Percentiles rank a stretch among this genome's conserved stretches.
These are phyloP conservation scores for Sarcophaga rosellei DNA, from an alignment of 2,888 invertebrate species.

Conservation along the genomic window DNA sequence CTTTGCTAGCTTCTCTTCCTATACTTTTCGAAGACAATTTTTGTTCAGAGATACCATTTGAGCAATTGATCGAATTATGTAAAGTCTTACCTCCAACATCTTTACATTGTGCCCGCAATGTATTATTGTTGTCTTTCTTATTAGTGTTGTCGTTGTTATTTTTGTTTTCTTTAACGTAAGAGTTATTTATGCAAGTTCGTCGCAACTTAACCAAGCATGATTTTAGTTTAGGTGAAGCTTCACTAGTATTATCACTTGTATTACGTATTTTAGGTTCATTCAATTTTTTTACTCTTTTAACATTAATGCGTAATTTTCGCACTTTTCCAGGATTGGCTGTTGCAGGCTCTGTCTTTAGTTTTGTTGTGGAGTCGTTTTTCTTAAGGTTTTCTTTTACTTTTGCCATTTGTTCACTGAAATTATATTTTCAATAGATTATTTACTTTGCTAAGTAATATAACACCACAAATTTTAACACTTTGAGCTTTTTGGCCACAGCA, in stretches of 20 bases:
- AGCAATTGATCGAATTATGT: background rate
- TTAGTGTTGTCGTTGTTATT: background rate
- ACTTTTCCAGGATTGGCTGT: slow-evolving; percentile 25
- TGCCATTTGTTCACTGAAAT: background rate
- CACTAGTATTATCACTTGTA: background rate
- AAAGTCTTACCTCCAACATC: background rate
- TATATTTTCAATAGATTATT: background rate
- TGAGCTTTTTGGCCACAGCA: too few relatives aligned
- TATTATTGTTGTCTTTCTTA: background rate
- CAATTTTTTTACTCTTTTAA: background rate
- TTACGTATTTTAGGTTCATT: background rate
- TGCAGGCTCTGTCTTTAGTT: background rate
- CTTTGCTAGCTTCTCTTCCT: background rate
- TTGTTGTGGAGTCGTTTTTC: background rate
- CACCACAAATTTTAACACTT: too few relatives aligned
- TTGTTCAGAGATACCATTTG: background rate
- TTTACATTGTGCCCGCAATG: slow-evolving; percentile 58
- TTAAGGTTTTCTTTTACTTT: background rate
- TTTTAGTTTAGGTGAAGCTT: slow-evolving; percentile 8
- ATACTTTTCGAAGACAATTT: background rate
- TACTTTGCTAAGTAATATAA: too few relatives aligned
- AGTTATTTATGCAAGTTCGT: background rate
- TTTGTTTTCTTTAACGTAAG: background rate
- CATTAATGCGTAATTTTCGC: slow-evolving; percentile 37
- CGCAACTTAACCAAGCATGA: slow-evolving; percentile 35